Evolutionary conservation across 2,888 invertebrate genomes (phyloP).

Genomic region (Chymomyza fuscimana): DNA sequence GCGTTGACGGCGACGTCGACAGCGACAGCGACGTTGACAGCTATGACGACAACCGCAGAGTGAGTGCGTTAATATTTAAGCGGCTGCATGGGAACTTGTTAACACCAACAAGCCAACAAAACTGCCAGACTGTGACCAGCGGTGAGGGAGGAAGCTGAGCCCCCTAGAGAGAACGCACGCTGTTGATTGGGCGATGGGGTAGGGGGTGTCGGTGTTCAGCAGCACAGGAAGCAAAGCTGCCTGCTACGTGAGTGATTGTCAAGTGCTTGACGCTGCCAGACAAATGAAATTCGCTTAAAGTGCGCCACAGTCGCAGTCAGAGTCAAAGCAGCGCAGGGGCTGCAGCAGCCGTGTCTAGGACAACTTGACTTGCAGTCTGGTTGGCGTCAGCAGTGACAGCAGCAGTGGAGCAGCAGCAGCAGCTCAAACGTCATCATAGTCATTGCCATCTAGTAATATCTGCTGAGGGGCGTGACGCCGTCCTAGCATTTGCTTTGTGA

Average conservation of each 20-base stretch:
- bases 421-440: conserved; percentile 14
- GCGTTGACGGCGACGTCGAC: background rate
- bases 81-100: conserved; percentile 75
- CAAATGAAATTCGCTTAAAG: conserved; percentile 75
- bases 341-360: conserved; percentile 49
- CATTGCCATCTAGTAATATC: background rate
- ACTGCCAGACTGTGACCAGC: background rate
- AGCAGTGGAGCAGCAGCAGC: no score
- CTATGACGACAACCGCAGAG: conserved; percentile 54
- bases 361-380: conserved; percentile 59
- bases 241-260: conserved; percentile 73
- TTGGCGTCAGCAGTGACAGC: background rate
- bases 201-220: conserved; percentile 30
- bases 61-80: conserved; percentile 73
- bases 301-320: conserved; percentile 60
- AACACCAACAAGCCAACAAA: conserved; percentile 63
- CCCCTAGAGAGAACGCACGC: background rate
- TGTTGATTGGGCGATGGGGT: conserved; percentile 1
- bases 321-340: conserved; percentile 25
- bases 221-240: conserved; percentile 39
- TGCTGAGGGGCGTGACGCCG: conserved; percentile 53
- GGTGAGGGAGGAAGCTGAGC: background rate
- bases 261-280: conserved; percentile 74
- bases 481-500: conserved; percentile 41
- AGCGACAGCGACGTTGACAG: conserved; percentile 20